Evolutionary conservation across 2,113 vertebrate species (phyloP).

Genomic region (Acanthochromis polyacanthus): DNA sequence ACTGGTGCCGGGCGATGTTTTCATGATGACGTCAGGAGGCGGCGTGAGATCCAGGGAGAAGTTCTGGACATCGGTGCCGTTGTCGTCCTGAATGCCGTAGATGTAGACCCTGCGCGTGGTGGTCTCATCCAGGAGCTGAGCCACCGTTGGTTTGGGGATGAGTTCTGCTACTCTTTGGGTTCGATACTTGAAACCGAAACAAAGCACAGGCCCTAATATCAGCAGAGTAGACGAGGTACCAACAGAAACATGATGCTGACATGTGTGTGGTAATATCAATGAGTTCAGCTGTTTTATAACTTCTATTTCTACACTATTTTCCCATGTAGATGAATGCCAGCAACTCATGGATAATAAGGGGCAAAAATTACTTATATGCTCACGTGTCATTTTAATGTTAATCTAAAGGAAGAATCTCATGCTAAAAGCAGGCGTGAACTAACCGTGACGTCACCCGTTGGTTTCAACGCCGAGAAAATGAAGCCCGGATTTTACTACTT

Average conservation of each 20-base stretch:
- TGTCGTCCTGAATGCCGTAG: conserved; percentile 95
- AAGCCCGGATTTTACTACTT: too few species aligned
- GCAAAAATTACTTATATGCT: neutral
- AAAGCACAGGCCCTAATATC: neutral
- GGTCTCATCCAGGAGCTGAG: conserved; percentile 82
- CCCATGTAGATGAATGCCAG: neutral
- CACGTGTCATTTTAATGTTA: neutral
- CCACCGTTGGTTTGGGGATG: conserved; percentile 85
- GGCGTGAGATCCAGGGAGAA: conserved; percentile 96
- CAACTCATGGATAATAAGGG: neutral
- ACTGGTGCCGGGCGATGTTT: conserved; percentile 92
- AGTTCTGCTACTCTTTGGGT: conserved; percentile 90
- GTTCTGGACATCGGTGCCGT: conserved; percentile 91
- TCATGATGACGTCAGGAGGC: conserved; percentile 92
- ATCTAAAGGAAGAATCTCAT: too few species aligned
- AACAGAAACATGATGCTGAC: neutral
- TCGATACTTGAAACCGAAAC: conserved; percentile 88
- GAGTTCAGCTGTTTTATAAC: neutral
- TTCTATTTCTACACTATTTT: neutral
- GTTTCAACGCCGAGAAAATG: too few species aligned
- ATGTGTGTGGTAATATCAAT: too few species aligned
- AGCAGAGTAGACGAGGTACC: too few species aligned
- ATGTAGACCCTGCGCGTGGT: conserved; percentile 87
- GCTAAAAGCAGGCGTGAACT: too few species aligned
- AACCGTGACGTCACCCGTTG: too few species aligned